A percentile compares a stretch with the other conserved stretches of the same genome.
Conservation (phyloP, 2,797 vertebrate species). For the Prionace glauca region DNA sequence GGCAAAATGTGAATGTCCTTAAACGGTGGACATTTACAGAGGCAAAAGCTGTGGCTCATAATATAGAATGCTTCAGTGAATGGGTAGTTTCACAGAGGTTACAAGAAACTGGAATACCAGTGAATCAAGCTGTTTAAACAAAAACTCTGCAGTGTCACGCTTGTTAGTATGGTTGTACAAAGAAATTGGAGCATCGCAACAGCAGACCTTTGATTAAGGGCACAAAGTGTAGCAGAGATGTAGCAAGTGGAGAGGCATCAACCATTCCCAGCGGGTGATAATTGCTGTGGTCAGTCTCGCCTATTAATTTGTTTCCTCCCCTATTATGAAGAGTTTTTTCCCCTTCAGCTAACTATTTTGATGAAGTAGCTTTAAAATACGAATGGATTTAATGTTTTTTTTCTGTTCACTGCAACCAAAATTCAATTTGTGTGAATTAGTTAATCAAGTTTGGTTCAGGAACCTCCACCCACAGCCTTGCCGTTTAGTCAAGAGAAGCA, state of each 20-base stretch:
- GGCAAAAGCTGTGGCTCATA: background rate
- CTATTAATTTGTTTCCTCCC: background rate
- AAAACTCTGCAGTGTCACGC: slow-evolving; percentile 1
- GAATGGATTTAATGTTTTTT: background rate
- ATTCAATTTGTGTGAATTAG: background rate
- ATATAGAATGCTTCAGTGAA: background rate
- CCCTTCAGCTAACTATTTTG: background rate
- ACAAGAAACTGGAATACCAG: background rate
- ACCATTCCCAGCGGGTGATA: background rate
- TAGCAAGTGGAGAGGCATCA: background rate
- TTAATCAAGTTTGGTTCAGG: background rate
- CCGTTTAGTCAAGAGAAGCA: background rate
- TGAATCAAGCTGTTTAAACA: slow-evolving; percentile 4
- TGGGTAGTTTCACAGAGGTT: background rate
- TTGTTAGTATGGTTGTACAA: slow-evolving; percentile 17
- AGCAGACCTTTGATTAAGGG: background rate
- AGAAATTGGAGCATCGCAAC: background rate
- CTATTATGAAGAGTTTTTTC: background rate
- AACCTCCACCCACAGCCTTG: background rate
- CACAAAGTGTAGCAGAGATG: background rate
- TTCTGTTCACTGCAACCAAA: background rate
- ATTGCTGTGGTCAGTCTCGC: background rate
- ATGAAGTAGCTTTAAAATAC: background rate
- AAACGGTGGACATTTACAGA: background rate
- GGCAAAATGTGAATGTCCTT: background rate